phyloP scores from a whole-genome alignment of 2,113 vertebrate genomes.

The Chelonoidis abingdonii region DNA sequence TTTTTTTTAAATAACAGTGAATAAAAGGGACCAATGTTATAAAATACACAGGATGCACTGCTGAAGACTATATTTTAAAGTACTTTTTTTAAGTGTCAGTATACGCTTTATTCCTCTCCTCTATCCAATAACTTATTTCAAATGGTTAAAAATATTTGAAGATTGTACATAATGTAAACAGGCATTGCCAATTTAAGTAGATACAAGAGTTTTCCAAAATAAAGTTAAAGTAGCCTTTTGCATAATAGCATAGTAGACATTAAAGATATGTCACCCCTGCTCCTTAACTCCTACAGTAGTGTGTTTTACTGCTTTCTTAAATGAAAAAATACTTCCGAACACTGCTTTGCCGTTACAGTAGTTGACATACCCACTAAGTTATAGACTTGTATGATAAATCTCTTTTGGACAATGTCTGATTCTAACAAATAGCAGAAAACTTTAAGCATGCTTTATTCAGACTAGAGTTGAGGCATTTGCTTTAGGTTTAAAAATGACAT shows the following conservation, averaged over 20 bases:
- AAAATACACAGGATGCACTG: neutral
- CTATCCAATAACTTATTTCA: neutral
- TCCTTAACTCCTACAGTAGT: neutral
- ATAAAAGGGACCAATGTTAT: neutral
- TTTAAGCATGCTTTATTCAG: conserved; percentile 38
- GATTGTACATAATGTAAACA: neutral
- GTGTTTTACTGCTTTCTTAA: neutral
- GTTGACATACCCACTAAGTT: neutral
- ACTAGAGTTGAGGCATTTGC: neutral
- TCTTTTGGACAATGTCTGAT: neutral
- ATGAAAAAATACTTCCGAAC: neutral
- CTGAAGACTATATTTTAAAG: neutral
- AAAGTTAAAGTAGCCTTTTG: no score
- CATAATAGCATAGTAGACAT: no score
- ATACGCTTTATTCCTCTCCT: neutral
- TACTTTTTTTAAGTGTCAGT: neutral
- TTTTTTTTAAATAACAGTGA: neutral
- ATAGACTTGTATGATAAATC: neutral
- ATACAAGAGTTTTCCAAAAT: no score
- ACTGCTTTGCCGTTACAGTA: neutral
- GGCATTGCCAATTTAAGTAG: neutral
- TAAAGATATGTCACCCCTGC: neutral
- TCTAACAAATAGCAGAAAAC: neutral
- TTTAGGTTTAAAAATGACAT: conserved; percentile 43
- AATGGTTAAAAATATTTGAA: neutral